These are phyloP conservation scores for Caenorhabditis doughertyi DNA, from an alignment of 2,888 invertebrate species.

Conservation along the genomic window DNA sequence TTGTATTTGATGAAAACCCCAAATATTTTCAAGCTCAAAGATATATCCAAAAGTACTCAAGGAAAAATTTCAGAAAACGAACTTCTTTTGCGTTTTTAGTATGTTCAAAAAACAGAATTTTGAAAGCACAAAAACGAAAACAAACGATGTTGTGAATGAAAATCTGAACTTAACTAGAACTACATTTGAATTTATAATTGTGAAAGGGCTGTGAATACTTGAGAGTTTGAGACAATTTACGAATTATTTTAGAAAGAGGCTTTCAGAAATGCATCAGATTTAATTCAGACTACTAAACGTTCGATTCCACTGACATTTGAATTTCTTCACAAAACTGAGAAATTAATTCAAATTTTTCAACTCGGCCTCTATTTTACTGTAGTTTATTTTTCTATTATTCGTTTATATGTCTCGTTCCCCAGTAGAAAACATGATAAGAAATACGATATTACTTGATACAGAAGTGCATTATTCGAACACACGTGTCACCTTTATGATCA, in stretches of 20 bases:
- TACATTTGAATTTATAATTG: too few relatives aligned
- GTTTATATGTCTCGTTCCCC: neutral
- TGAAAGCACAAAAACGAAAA: neutral
- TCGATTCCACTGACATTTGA: too few relatives aligned
- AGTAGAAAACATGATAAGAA: constrained; percentile 22
- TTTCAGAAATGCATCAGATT: too few relatives aligned
- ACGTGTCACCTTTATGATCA: constrained; percentile 37
- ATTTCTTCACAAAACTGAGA: neutral
- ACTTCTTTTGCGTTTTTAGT: neutral
- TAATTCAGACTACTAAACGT: too few relatives aligned
- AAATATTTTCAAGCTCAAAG: neutral
- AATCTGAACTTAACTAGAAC: too few relatives aligned
- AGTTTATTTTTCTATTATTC: constrained; percentile 33
- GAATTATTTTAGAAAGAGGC: too few relatives aligned
- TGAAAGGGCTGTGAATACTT: neutral
- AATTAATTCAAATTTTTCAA: neutral
- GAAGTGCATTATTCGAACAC: constrained; percentile 27
- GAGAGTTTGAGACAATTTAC: too few relatives aligned
- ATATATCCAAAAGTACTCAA: neutral
- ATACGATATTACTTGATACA: constrained; percentile 20
- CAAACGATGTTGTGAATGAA: neutral
- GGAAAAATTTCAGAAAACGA: neutral
- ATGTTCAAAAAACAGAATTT: neutral
- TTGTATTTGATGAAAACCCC: neutral
- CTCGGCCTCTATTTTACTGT: constrained; percentile 15